phyloP scores from a whole-genome alignment of 2,113 vertebrate genomes.

The Fulica atra region DNA sequence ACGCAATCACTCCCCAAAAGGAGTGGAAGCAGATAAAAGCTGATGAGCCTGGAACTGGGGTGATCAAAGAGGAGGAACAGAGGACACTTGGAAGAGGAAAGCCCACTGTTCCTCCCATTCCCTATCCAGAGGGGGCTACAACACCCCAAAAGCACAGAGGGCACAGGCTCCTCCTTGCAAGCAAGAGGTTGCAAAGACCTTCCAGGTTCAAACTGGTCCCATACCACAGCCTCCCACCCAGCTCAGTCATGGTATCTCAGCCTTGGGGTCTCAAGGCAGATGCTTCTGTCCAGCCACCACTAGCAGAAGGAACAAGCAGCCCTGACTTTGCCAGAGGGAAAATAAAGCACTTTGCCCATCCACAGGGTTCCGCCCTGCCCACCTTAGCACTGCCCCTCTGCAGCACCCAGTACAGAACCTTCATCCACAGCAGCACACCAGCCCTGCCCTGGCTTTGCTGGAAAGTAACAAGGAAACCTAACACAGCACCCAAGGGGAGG shows the following conservation, averaged over 20 bases:
- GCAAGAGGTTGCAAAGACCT: neutral
- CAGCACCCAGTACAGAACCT: neutral
- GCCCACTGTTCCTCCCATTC: neutral
- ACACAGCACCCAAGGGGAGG: too few relatives aligned
- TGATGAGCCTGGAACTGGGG: accelerated
- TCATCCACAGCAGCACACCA: neutral
- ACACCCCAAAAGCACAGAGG: neutral
- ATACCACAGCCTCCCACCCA: accelerated
- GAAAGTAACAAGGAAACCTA: neutral
- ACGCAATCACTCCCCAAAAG: neutral
- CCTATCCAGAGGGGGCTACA: neutral
- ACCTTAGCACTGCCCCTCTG: too few relatives aligned
- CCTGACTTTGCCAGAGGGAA: neutral
- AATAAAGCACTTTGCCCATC: neutral
- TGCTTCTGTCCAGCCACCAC: neutral
- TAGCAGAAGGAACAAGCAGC: neutral
- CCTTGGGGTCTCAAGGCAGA: neutral
- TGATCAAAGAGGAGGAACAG: neutral
- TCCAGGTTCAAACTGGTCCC: neutral
- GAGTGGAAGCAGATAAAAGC: neutral
- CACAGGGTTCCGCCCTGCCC: neutral
- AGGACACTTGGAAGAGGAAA: neutral
- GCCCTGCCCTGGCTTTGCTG: neutral
- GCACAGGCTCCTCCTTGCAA: neutral
- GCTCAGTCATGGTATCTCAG: neutral